Conservation (phyloP, 2,888 invertebrate genomes). For the Scrobipalpa atriplicella region DNA sequence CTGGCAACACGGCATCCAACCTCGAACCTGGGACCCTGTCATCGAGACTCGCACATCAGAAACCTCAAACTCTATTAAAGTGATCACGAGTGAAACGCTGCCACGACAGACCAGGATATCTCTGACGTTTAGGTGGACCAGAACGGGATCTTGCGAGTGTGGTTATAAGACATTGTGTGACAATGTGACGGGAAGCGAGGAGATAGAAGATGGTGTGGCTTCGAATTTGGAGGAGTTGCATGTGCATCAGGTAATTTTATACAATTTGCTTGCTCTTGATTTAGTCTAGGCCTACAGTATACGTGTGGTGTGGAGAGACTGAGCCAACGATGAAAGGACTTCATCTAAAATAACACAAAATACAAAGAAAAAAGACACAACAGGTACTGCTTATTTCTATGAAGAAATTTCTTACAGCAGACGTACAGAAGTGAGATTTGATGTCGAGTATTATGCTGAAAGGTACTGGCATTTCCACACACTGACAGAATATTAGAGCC, state of each 20-base stretch:
- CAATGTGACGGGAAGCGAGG: constrained; percentile 34
- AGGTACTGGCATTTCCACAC: too few relatives aligned
- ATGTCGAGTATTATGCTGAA: too few relatives aligned
- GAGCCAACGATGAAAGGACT: too few relatives aligned
- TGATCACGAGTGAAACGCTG: constrained; percentile 56
- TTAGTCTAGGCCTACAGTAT: too few relatives aligned
- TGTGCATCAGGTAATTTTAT: constrained; percentile 86
- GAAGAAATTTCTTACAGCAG: too few relatives aligned
- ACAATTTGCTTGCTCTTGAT: too few relatives aligned
- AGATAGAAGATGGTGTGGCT: constrained; percentile 79
- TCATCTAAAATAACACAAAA: too few relatives aligned
- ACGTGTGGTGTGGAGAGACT: too few relatives aligned
- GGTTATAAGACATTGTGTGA: constrained; percentile 86
- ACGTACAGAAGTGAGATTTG: too few relatives aligned
- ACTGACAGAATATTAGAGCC: too few relatives aligned
- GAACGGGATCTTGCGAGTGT: constrained; percentile 84
- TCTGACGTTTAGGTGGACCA: constrained; percentile 91
- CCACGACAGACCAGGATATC: constrained; percentile 84
- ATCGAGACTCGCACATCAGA: constrained; percentile 69
- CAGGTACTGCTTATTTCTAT: too few relatives aligned
- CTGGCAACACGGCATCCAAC: constrained; percentile 95
- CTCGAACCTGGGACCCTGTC: constrained; percentile 89
- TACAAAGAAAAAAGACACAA: too few relatives aligned
- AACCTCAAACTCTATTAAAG: constrained; percentile 38
- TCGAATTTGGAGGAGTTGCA: constrained; percentile 87